Evolutionary conservation across 2,888 invertebrate genomes (phyloP).

Genomic region (Heterodera filipjevi): DNA sequence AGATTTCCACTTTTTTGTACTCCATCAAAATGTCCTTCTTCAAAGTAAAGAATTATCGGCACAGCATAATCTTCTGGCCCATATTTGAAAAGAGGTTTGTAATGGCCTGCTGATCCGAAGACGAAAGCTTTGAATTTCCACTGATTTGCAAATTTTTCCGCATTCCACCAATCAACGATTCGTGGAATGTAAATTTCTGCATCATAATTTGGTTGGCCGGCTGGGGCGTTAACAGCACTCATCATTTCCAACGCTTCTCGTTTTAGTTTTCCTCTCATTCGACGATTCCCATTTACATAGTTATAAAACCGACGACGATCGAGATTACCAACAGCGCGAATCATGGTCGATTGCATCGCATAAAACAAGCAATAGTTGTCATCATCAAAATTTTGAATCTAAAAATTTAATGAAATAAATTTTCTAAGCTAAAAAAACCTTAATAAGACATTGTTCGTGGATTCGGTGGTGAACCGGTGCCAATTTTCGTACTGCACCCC

Average conservation of each 20-base stretch:
- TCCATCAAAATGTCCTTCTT: no score
- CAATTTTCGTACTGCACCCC: not conserved
- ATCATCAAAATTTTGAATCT: constrained; percentile 3
- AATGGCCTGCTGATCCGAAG: not conserved
- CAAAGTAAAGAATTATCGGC: constrained; percentile 6
- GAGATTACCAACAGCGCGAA: not conserved
- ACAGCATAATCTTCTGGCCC: constrained; percentile 2
- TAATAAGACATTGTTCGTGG: constrained; percentile 12
- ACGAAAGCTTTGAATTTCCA: constrained; percentile 9
- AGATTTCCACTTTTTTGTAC: no score
- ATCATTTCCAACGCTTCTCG: not conserved
- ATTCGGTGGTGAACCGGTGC: not conserved
- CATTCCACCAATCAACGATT: constrained; percentile 11
- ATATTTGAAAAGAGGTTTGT: constrained; percentile 8
- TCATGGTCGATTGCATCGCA: not conserved
- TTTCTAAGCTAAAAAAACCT: not conserved
- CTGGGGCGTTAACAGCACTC: not conserved
- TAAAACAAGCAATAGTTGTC: constrained; percentile 5
- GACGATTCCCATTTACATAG: not conserved
- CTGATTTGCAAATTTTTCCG: not conserved
- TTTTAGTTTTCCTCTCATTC: not conserved
- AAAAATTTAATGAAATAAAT: not conserved
- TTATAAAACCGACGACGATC: not conserved
- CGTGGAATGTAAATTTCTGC: not conserved
- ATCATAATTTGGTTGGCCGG: not conserved